Base-by-base conservation (phyloP, 2,888 invertebrate species). In the Ormyrus labotus region DNA sequence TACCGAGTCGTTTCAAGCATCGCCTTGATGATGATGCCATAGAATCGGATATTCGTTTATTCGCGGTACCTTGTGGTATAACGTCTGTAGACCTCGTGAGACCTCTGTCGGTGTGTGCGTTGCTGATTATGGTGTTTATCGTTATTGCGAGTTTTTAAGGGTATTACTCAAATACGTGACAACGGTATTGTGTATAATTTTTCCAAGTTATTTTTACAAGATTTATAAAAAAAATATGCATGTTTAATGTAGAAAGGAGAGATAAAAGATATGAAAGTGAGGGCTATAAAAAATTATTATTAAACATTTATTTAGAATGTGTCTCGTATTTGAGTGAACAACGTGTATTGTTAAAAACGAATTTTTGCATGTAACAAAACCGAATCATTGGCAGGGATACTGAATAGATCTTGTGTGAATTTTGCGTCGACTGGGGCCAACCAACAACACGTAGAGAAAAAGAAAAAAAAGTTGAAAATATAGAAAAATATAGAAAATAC, bases 371-470 rank as follows among this genome's bases (percentile, higher is more conserved):
- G 67, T 34, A 68, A 64, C 47, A 10, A 67, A 77, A 82, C 55
- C 51, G 74, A 82, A 80, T 65, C 48, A 76, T 78, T 75, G 69
- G 74, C 80, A 74, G 69, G 70, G 61, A 76, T 69, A 70, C 53
- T 63, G 51, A 65, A 13, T 70, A 65, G 61, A 78, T 60, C 60
- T 75, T 81, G 78, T 71, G 63, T 80, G 77, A 79, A 78, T 82
- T 80, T 80, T 78, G 61, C 67, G 78, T 81, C 73, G 78, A 81
- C 63, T 75, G 82, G 82, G 82, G 82, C 82, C 82, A 82, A 81
- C 74, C 78, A 79, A 79, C 79, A 79, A 82, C 76, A 11, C 58
- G 77, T 71, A 69, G 78, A 53, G 65, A 60, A 61, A 57, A 55
- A 75, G 73, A 81, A 9, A 69, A 48, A 57, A 13, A 76, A 61